Evolutionary conservation across 2,888 invertebrate genomes (phyloP).

Genomic region (Ligdia adustata): DNA sequence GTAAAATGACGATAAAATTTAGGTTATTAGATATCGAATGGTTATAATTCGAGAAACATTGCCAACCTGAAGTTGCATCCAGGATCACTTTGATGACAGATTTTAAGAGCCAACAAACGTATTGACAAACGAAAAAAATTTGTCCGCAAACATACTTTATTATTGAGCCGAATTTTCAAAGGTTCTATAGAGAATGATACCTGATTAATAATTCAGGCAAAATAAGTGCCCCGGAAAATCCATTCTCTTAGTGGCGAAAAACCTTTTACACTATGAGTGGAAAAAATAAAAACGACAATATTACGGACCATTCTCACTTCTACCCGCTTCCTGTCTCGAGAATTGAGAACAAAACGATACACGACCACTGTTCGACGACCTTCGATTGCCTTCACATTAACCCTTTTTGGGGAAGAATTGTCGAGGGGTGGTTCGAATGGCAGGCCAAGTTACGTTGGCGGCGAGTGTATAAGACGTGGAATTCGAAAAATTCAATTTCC

Average conservation of each 20-base stretch:
- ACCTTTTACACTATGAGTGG: slow-evolving; percentile 34
- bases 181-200: too few species aligned
- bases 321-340: slow-evolving; percentile 43
- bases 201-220: slow-evolving; percentile 6
- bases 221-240: slow-evolving; percentile 18
- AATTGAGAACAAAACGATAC: slow-evolving; percentile 57
- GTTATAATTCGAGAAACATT: too few species aligned
- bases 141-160: too few species aligned
- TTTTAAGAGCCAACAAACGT: too few species aligned
- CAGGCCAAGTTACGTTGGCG: slow-evolving; percentile 51
- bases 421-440: slow-evolving; percentile 34
- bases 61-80: too few species aligned
- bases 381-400: slow-evolving; percentile 43
- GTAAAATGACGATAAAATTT: too few species aligned
- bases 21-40: too few species aligned
- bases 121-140: too few species aligned
- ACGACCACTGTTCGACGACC: slow-evolving; percentile 44
- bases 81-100: too few species aligned
- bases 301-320: slow-evolving; percentile 40
- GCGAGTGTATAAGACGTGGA: slow-evolving; percentile 54
- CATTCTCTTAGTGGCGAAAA: slow-evolving; percentile 20
- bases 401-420: slow-evolving; percentile 36
- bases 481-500: slow-evolving; percentile 80
- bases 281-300: slow-evolving; percentile 42
- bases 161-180: too few species aligned